Base-by-base conservation (phyloP, 2,113 vertebrate genomes). In the Dasyurus viverrinus region DNA sequence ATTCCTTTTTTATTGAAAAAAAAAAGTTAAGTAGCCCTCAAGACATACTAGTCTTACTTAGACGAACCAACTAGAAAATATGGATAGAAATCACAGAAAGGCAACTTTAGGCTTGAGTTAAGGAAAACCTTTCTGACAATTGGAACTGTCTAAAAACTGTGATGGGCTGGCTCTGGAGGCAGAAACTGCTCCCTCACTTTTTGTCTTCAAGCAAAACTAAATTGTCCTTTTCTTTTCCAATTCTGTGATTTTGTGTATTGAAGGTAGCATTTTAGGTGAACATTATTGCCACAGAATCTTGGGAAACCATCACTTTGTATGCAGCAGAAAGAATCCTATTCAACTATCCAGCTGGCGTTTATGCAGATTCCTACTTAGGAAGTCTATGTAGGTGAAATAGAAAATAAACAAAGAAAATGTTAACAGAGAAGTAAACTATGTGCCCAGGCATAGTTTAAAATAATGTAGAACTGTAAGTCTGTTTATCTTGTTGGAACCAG, bases 351-450 rank as follows among this genome's bases (percentile, higher is more conserved):
- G 2, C 0, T 93, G 76, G 54, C 91, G 25, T 24, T 3, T 68
- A 10, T 90, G 47, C n/a, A 94, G 96, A 92, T 52, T 96, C 36
- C 89, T 76, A 96, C 84, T 96, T 91, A 48, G 1, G 97, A 95
- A 95, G 93, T 42, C 57, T 96, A 46, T 94, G 54, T 92, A 54
- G 55, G 16, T 93, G 90, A 98, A 96, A 94, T 23, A 96, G 91
- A 97, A 98, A 96, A 96, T 92, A 96, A 97, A 96, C 42, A 48
- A 92, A 53, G 91, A 96, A 60, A 97, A 95, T 48, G 25, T 93
- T 97, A 98, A 97, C 92, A 95, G 89, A 92, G 94, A 97, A 96
- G 47, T 68, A 97, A 46, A 96, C 95, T 96, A 27, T 95, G n/a
- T 95, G 30, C 94, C 53, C n/a, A 60, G 94, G 22, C 22, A 0